Percentiles rank a stretch among this genome's conserved stretches.
Conservation (phyloP, 2,888 invertebrate genomes). For the Chrysolina haemoptera region DNA sequence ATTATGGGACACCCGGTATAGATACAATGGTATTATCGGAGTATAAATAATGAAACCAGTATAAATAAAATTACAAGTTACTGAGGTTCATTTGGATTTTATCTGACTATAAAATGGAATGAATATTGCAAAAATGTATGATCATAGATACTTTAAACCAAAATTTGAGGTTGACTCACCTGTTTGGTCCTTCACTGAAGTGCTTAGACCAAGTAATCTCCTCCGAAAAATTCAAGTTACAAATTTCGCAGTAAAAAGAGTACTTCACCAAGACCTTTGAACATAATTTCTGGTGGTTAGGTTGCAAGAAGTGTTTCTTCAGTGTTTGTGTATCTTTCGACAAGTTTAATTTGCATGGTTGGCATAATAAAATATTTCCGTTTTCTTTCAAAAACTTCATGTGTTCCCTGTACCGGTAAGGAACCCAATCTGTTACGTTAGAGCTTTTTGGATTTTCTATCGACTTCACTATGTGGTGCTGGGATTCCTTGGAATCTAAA, state of each 20-base stretch:
- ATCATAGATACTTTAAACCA: not conserved
- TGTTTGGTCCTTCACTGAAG: constrained; percentile 48
- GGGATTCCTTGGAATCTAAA: constrained; percentile 35
- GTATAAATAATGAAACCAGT: no score
- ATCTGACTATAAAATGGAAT: not conserved
- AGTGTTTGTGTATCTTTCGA: constrained; percentile 39
- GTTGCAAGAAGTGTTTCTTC: constrained; percentile 51
- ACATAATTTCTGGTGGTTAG: constrained; percentile 31
- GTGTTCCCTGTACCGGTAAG: constrained; percentile 53
- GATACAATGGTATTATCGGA: no score
- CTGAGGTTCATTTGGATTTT: no score
- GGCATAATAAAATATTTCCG: constrained; percentile 42
- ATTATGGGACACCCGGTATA: no score
- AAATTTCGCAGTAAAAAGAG: constrained; percentile 62
- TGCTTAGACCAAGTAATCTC: constrained; percentile 59
- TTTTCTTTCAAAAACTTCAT: constrained; percentile 43
- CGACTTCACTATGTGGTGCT: constrained; percentile 54
- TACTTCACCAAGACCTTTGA: constrained; percentile 45
- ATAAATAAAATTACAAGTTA: no score
- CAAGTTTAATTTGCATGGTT: constrained; percentile 49
- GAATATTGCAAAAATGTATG: not conserved
- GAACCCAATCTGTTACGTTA: constrained; percentile 47
- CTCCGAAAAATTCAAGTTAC: constrained; percentile 50
- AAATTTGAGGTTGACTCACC: constrained; percentile 35
- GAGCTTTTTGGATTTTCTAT: constrained; percentile 43